Evolutionary conservation across 2,797 vertebrate species (phyloP), one percentile per base, ranked within the genome.

Genomic region (Peromyscus nudipes): DNA sequence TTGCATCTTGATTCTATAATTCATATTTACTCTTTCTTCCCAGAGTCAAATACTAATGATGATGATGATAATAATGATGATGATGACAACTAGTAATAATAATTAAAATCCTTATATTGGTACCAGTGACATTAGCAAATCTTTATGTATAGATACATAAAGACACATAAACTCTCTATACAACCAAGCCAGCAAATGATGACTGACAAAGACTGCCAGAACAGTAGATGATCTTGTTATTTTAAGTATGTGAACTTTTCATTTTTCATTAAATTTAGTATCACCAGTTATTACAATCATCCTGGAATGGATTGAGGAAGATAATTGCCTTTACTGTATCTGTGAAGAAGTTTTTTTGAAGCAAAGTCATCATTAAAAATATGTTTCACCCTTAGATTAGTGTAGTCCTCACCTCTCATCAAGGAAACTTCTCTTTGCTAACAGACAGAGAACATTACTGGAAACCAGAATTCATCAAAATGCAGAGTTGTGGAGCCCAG

Each of bases 341-440:
- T 80, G 16, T 76, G 71, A 43, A 89, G 95, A 96, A 86, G 87
- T 77, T 91, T 55, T 77, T 89, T 82, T 71, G 79, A 86, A 89
- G n/a, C 25, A 85, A 96, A 85, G 17, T 92, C 31, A 49, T 94
- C 60, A 79, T 49, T 96, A 55, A 92, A 92, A 97, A 55, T 91
- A 73, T 75, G n/a, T 95, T 95, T 94, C 5, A 65, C 17, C 40
- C 16, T 65, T 60, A 65, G 40, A 65, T 65, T 43, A 64, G 29
- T 65, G 17, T 65, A 46, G 29, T 46, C 82, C 17, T 84, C 17
- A 8, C 40, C 37, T 31, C 82, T 84, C 17, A 65, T 34, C 40
- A 46, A 84, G 82, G 60, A 84, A 46, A 21, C 37, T 34, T 46
- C 27, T 60, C 82, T 46, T 84, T 65, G 82, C 27, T 0, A 60